phyloP scores from a whole-genome alignment of 2,888 invertebrate genomes.

The Meta bourneti region DNA sequence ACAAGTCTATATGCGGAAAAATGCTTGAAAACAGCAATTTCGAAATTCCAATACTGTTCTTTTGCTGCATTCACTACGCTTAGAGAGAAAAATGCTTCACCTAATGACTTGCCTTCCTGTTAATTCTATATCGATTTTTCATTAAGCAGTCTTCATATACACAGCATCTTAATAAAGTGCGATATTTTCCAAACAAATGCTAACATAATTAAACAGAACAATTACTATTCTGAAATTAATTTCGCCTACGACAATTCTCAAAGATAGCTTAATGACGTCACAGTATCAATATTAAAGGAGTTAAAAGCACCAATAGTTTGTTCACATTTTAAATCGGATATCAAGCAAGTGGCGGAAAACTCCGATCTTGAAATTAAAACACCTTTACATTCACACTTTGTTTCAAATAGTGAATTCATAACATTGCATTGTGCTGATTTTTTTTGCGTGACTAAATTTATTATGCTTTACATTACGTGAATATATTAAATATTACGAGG shows the following conservation, averaged over 20 bases:
- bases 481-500: no score
- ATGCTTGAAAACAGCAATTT: background rate
- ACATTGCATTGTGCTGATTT: no score
- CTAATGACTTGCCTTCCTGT: background rate
- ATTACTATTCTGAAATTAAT: background rate
- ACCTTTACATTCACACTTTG: no score
- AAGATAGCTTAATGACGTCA: background rate
- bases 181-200: background rate
- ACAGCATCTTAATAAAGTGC: background rate
- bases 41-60: background rate
- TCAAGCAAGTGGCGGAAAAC: background rate
- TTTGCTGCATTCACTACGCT: background rate
- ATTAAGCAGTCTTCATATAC: background rate
- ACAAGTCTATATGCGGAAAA: no score
- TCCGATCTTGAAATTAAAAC: no score
- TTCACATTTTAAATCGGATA: background rate
- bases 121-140: background rate
- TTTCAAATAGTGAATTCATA: no score
- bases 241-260: background rate
- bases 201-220: background rate
- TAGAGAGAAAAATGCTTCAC: background rate
- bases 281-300: background rate
- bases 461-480: no score
- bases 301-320: background rate
- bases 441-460: no score